Evolutionary conservation across 1,140 invertebrate species (phyloP), one percentile per base, ranked within the genome.

Genomic region (Drosophila bipectinata): DNA sequence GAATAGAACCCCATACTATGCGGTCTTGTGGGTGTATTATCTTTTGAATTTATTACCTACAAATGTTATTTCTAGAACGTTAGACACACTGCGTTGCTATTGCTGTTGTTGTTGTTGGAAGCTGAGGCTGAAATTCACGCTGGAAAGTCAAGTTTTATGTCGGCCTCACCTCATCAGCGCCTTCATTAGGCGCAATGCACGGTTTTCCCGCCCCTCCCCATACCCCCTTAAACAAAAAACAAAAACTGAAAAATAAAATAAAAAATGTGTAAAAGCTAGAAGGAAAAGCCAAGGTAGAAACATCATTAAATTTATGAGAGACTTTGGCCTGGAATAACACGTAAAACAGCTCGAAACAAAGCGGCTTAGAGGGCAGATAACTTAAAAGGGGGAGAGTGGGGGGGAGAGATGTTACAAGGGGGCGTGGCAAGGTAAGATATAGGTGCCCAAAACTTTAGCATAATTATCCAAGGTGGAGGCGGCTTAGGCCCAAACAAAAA

Each of bases 11-110:
- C 39, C 39, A 7, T 15, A 18, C 39, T 44, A 15, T 6, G n/a
- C 14, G 53, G 44, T 44, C 69, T 72, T 61, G 82, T 87, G 82
- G 82, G 82, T 85, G 82, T 85, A 85, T 85, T 85, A 85, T 85
- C 82, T 85, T 87, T 85, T 81, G 82, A 85, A 85, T 85, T 85
- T 85, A 85, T 85, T 85, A 87, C 82, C 82, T 72, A 87, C 82
- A 85, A 85, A 85, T 85, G 82, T 85, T 85, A 85, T 85, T 85
- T 85, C 82, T 85, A 81, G 82, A 81, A 82, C 82, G 82, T 85
- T 85, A 87, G 82, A 87, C 82, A 87, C 82, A 74, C 74, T 51
- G 49, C 37, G 12, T n/a, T n/a, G 14, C 8, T 37, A 21, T 21
- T 21, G 21, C 21, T 21, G 14, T 18, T 37, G 18, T 18, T 18